Conservation (phyloP, 2,797 vertebrate species). For the Somateria mollissima region DNA sequence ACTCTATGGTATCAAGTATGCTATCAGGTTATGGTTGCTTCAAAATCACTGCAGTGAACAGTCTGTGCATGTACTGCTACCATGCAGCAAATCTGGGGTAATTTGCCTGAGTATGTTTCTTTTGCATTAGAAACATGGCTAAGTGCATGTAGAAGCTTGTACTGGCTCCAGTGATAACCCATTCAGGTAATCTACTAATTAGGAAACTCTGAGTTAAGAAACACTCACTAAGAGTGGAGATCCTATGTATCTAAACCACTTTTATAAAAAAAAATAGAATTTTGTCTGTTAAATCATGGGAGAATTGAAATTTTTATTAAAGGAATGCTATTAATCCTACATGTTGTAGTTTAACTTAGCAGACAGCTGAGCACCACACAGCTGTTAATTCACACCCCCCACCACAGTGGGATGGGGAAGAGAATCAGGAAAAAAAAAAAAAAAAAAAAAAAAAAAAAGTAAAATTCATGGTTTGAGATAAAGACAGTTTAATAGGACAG, state of each 20-base stretch:
- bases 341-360: too few relatives aligned
- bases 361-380: too few relatives aligned
- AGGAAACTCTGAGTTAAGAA: too few relatives aligned
- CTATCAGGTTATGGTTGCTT: background rate
- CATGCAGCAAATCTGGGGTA: background rate
- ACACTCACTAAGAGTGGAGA: background rate
- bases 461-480: too few relatives aligned
- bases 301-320: background rate
- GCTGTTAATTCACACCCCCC: too few relatives aligned
- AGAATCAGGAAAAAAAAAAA: too few relatives aligned
- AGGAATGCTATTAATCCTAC: background rate
- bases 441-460: too few relatives aligned
- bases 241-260: background rate
- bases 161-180: background rate
- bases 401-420: too few relatives aligned
- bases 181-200: background rate
- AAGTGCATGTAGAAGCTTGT: background rate
- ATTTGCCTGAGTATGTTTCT: accelerated
- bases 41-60: background rate
- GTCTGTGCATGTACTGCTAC: background rate
- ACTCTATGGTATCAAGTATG: background rate
- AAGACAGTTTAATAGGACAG: too few relatives aligned
- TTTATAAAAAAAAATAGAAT: background rate
- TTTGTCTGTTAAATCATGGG: background rate
- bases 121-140: background rate